A percentile compares a stretch with the other conserved stretches of the same genome.
Conservation (phyloP, 1,140 invertebrate genomes). For the Hypothenemus hampei region DNA sequence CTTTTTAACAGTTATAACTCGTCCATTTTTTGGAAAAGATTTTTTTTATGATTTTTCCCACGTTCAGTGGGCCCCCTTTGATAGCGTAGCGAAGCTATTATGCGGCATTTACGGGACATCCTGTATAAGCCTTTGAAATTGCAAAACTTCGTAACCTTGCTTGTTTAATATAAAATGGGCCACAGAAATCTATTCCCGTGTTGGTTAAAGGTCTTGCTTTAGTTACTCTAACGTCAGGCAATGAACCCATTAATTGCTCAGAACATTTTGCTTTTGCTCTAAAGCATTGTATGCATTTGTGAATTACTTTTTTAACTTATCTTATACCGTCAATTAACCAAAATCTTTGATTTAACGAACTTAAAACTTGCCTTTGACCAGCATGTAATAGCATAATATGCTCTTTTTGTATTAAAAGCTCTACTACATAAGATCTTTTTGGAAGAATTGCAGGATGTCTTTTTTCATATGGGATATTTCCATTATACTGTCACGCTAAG, state of each 20-base stretch:
- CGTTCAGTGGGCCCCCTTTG: too few species aligned
- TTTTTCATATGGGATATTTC: neutral
- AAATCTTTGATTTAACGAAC: neutral
- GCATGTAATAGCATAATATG: neutral
- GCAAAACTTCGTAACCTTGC: neutral
- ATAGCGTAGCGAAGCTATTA: too few species aligned
- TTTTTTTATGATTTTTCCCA: too few species aligned
- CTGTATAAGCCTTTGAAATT: neutral
- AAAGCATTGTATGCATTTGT: neutral
- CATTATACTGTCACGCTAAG: neutral
- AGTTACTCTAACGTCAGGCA: neutral
- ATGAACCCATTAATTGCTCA: neutral
- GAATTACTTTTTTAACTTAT: neutral
- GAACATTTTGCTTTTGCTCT: neutral
- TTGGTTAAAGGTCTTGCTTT: neutral
- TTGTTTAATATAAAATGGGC: conserved; percentile 1
- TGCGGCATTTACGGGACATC: too few species aligned
- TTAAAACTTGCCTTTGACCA: neutral
- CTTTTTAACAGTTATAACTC: too few species aligned
- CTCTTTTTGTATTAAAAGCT: neutral
- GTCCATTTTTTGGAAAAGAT: too few species aligned
- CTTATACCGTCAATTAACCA: neutral
- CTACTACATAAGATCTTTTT: neutral
- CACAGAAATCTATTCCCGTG: neutral
- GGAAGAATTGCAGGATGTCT: neutral